phyloP scores from a whole-genome alignment of 2,797 vertebrate genomes.

The Parambassis ranga region DNA sequence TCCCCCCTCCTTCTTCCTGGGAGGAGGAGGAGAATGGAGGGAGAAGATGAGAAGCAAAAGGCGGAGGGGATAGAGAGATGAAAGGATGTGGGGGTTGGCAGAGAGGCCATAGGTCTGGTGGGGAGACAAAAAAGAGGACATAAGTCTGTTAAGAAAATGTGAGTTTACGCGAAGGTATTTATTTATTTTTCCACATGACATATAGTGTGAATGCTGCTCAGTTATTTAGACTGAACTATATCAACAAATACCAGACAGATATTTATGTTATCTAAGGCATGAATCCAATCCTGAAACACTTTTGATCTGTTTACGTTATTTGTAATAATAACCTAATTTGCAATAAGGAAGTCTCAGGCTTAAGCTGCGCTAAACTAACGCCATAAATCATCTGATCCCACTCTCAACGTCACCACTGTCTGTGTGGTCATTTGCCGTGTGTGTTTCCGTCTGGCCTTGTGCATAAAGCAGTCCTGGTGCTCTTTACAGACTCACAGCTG shows the following conservation, averaged over 20 bases:
- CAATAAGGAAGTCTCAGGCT: too few species aligned
- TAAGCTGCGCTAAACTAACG: too few species aligned
- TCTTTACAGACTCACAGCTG: conserved; percentile 62
- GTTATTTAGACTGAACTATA: too few species aligned
- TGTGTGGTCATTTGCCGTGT: conserved; percentile 40
- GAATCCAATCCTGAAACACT: too few species aligned
- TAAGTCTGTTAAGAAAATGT: background rate
- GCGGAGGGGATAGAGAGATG: conserved; percentile 12
- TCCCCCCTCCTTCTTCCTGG: conserved; percentile 8
- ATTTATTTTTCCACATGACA: too few species aligned
- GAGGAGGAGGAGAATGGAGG: background rate
- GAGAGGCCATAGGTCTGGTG: background rate
- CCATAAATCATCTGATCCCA: too few species aligned
- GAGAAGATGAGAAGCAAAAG: background rate
- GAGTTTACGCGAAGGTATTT: too few species aligned
- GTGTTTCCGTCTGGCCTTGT: conserved; percentile 13
- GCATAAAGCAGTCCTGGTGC: conserved; percentile 26
- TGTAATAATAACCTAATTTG: too few species aligned
- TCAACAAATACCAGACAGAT: too few species aligned
- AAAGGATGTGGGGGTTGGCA: conserved; percentile 2
- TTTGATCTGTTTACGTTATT: too few species aligned
- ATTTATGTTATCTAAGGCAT: too few species aligned
- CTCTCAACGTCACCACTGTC: conserved; percentile 1
- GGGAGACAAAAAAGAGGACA: background rate
- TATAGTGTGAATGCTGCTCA: too few species aligned